Percentiles rank a stretch among this genome's conserved stretches.
Conservation (phyloP, 2,797 vertebrate genomes). For the Rhadinocentrus ornatus region DNA sequence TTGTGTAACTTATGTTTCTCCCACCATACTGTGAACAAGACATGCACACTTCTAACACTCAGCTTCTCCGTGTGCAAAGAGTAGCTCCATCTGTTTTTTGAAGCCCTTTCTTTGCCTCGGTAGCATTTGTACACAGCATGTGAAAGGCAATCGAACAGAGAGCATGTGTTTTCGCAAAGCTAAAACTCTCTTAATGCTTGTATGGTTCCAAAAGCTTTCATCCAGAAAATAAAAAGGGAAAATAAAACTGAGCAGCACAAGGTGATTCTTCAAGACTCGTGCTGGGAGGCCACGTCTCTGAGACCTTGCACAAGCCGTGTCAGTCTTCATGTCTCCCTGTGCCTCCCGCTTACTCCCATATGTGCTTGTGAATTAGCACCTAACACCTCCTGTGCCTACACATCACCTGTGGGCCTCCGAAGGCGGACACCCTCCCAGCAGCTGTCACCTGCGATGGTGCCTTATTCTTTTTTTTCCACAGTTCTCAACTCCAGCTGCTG, state of each 20-base stretch:
- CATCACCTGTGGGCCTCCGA: constrained; percentile 54
- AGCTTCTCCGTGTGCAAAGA: constrained; percentile 45
- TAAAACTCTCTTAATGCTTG: constrained; percentile 23
- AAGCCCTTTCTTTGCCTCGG: constrained; percentile 23
- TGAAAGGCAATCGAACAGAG: constrained; percentile 34
- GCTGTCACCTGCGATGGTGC: constrained; percentile 49
- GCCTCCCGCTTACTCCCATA: constrained; percentile 57
- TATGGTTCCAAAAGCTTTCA: constrained; percentile 17
- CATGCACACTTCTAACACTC: constrained; percentile 47
- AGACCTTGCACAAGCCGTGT: constrained; percentile 29
- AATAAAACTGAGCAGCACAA: constrained; percentile 32
- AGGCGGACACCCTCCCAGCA: constrained; percentile 47
- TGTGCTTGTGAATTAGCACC: constrained; percentile 66
- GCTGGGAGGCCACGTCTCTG: constrained; percentile 15
- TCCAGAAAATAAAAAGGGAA: constrained; percentile 18
- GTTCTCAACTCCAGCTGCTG: constrained; percentile 47
- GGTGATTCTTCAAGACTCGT: constrained; percentile 28
- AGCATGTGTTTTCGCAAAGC: constrained; percentile 34
- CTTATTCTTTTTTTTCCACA: constrained; percentile 47
- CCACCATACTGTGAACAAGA: constrained; percentile 51
- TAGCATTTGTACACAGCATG: constrained; percentile 41
- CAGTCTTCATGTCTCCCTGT: constrained; percentile 30
- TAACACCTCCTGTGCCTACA: constrained; percentile 65
- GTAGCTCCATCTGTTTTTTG: constrained; percentile 34
- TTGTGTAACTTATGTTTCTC: constrained; percentile 37